Evolutionary conservation across 2,888 invertebrate genomes (phyloP).

Genomic region (Acanthacorydalis orientalis): DNA sequence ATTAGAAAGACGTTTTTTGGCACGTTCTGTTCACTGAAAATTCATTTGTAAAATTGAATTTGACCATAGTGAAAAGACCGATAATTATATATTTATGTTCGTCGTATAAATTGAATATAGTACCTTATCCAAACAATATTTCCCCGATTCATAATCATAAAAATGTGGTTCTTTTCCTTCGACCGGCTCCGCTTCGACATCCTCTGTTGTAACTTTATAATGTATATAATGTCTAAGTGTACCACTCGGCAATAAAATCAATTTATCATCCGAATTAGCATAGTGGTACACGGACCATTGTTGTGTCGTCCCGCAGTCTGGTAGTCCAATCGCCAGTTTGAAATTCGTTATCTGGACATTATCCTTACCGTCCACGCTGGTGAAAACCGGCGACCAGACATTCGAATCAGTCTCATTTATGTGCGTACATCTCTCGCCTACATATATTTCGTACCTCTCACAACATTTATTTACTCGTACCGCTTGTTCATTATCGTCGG

Average conservation of each 20-base stretch:
- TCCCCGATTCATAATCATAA: conserved; percentile 54
- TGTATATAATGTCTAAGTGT: conserved; percentile 56
- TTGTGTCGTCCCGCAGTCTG: conserved; percentile 53
- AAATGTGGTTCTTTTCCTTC: conserved; percentile 34
- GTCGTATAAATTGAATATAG: conserved; percentile 10
- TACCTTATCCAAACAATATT: conserved; percentile 72
- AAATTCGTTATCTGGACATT: conserved; percentile 2
- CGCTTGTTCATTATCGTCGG: conserved; percentile 6
- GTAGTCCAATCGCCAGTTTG: conserved; percentile 40
- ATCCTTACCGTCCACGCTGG: conserved; percentile 31
- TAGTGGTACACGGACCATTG: conserved; percentile 50
- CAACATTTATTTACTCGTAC: conserved; percentile 67
- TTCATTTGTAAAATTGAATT: no score
- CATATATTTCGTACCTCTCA: conserved; percentile 48
- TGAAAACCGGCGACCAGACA: conserved; percentile 44
- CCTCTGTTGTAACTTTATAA: conserved; percentile 31
- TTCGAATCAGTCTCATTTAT: conserved; percentile 40
- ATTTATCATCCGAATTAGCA: conserved; percentile 37
- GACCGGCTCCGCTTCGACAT: conserved; percentile 19
- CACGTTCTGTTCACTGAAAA: no score
- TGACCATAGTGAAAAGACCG: neutral
- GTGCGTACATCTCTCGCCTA: conserved; percentile 47
- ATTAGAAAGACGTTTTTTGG: no score
- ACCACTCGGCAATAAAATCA: conserved; percentile 52
- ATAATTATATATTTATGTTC: neutral